Evolutionary conservation across 1,140 invertebrate genomes (phyloP).

Genomic region (Psilanteris sp.): DNA sequence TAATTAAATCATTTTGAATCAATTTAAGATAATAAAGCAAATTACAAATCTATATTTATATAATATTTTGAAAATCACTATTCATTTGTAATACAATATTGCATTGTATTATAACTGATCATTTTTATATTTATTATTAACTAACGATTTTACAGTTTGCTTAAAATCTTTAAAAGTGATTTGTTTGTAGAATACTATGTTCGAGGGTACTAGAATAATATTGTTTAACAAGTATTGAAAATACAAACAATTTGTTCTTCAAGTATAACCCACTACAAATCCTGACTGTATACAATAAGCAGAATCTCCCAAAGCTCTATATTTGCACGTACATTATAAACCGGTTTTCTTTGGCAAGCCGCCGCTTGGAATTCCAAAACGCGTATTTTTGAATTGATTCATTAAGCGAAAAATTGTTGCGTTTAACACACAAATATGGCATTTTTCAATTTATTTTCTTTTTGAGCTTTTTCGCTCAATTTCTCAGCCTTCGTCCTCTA

Average conservation of each 20-base stretch:
- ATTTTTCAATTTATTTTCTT: conserved; percentile 26
- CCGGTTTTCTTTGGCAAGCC: conserved; percentile 45
- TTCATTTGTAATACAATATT: no score
- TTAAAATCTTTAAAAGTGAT: no score
- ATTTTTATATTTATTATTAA: no score
- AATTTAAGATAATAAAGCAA: no score
- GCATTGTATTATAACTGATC: no score
- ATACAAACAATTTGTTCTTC: conserved; percentile 12
- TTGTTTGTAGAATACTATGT: no score
- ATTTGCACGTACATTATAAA: conserved; percentile 40
- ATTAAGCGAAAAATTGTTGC: conserved; percentile 55
- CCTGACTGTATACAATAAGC: conserved; percentile 18
- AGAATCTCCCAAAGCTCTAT: conserved; percentile 18
- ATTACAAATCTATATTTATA: no score
- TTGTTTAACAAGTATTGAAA: background rate
- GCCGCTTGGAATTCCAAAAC: conserved; percentile 45
- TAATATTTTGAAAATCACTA: no score
- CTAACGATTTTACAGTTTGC: no score
- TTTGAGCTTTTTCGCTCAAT: conserved; percentile 7
- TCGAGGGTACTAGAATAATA: no score
- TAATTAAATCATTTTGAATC: no score
- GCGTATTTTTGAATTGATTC: conserved; percentile 50
- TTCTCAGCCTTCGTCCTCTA: background rate
- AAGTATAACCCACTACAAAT: conserved; percentile 6
- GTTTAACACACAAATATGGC: conserved; percentile 27